A percentile compares a stretch with the other conserved stretches of the same genome.
Evolutionary conservation across 1,140 invertebrate genomes (phyloP).

Genomic region (Bombyx mandarina): DNA sequence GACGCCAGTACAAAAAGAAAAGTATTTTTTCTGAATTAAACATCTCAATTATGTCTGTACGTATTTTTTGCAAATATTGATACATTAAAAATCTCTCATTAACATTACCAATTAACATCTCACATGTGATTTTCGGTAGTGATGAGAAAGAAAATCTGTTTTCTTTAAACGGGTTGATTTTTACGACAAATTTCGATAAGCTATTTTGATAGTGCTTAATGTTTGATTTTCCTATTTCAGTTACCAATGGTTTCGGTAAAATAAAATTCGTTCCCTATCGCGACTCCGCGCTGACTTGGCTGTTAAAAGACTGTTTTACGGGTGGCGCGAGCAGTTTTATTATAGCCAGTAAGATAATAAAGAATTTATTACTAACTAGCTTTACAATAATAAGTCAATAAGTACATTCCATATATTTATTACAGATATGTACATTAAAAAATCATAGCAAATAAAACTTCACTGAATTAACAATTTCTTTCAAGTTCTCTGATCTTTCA

Average conservation of each 20-base stretch:
- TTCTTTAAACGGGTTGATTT: too few relatives aligned
- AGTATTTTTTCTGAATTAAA: too few relatives aligned
- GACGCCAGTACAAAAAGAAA: too few relatives aligned
- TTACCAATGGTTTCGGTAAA: conserved; percentile 53
- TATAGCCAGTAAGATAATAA: conserved; percentile 69
- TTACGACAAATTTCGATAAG: too few relatives aligned
- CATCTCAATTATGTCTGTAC: too few relatives aligned
- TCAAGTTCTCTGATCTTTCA: background rate
- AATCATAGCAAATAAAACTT: background rate
- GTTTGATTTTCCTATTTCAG: conserved; percentile 18
- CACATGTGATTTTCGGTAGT: too few relatives aligned
- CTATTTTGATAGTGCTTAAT: background rate
- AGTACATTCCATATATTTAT: background rate
- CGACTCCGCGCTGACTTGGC: conserved; percentile 82
- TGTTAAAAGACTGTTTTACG: conserved; percentile 74
- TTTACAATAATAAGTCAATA: background rate
- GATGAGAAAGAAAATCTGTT: too few relatives aligned
- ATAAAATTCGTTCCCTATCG: conserved; percentile 79
- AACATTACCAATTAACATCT: too few relatives aligned
- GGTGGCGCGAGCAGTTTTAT: conserved; percentile 71
- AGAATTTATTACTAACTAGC: background rate
- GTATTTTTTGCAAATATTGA: too few relatives aligned
- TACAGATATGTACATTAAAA: background rate
- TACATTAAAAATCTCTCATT: too few relatives aligned
- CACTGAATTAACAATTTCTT: conserved; percentile 1